Percentiles rank a stretch among this genome's conserved stretches.
Evolutionary conservation across 2,797 vertebrate genomes (phyloP).

Genomic region (Euphonia xanthogaster): DNA sequence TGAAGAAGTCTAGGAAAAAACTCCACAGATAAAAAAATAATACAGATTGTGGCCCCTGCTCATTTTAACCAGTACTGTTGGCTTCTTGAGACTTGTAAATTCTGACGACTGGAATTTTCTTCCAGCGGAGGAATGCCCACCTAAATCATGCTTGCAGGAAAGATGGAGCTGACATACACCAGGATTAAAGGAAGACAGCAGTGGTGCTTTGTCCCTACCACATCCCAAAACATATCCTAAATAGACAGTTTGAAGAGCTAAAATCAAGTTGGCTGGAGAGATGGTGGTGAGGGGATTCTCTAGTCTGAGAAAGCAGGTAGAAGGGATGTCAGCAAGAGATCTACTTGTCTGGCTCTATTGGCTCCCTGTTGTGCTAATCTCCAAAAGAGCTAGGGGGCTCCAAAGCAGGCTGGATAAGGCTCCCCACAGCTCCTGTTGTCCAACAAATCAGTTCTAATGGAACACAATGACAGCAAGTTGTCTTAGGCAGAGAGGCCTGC

Average conservation of each 20-base stretch:
- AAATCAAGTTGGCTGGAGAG: neutral
- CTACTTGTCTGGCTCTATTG: neutral
- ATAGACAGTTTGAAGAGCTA: neutral
- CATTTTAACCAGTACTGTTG: neutral
- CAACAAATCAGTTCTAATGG: neutral
- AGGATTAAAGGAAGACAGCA: neutral
- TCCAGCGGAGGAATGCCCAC: accelerated
- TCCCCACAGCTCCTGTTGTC: neutral
- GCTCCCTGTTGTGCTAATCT: neutral
- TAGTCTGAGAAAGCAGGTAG: neutral
- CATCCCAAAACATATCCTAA: neutral
- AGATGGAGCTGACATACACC: neutral
- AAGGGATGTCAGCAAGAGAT: neutral
- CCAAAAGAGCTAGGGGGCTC: neutral
- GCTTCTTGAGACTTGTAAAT: neutral
- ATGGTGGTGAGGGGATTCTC: neutral
- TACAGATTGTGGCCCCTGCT: neutral
- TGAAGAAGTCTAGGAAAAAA: neutral
- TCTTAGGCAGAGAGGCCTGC: neutral
- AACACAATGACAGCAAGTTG: neutral
- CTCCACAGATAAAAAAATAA: neutral
- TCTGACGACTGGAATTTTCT: neutral
- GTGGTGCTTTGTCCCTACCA: accelerated
- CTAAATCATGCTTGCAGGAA: neutral
- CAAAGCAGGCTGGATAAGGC: neutral